These are phyloP conservation scores for Drosophila sordidula DNA, from an alignment of 2,888 invertebrate species.

Conservation along the genomic window DNA sequence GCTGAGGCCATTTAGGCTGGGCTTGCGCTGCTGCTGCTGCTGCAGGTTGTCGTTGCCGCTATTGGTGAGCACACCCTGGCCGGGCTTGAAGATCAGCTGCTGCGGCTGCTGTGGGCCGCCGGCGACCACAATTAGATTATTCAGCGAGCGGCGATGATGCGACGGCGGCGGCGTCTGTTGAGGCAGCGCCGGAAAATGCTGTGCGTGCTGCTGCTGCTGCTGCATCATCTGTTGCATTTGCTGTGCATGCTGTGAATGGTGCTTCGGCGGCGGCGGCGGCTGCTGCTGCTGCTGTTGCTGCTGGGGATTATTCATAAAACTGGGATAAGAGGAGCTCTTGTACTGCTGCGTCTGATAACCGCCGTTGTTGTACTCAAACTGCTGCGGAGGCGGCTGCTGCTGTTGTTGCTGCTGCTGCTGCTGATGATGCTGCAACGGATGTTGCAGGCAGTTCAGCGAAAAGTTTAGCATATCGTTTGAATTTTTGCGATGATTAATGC, in stretches of 20 bases:
- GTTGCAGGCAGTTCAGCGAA: constrained; percentile 73
- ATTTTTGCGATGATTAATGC: constrained; percentile 84
- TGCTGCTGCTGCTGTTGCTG: constrained; percentile 58
- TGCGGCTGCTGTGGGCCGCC: constrained; percentile 83
- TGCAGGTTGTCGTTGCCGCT: constrained; percentile 54
- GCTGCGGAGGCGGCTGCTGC: constrained; percentile 38
- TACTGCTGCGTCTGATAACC: constrained; percentile 78
- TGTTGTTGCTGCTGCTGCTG: constrained; percentile 56
- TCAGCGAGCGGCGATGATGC: constrained; percentile 83
- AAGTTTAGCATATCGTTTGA: constrained; percentile 83
- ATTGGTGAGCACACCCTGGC: constrained; percentile 78
- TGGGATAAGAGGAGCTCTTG: constrained; percentile 84
- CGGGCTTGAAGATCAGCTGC: constrained; percentile 81
- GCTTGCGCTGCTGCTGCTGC: constrained; percentile 65
- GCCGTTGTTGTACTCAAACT: constrained; percentile 67
- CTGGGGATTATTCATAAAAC: constrained; percentile 78
- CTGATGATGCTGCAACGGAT: constrained; percentile 66
- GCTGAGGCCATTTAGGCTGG: constrained; percentile 62
- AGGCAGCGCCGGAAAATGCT: constrained; percentile 76
- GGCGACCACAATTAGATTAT: constrained; percentile 83
- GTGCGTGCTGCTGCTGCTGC: constrained; percentile 67
- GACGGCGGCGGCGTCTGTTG: constrained; percentile 73
- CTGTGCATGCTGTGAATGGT: constrained; percentile 62
- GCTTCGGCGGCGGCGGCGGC: constrained; percentile 54
- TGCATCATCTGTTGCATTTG: constrained; percentile 75